Conservation (phyloP, 2,113 vertebrate species). For the Heterochromis multidens region DNA sequence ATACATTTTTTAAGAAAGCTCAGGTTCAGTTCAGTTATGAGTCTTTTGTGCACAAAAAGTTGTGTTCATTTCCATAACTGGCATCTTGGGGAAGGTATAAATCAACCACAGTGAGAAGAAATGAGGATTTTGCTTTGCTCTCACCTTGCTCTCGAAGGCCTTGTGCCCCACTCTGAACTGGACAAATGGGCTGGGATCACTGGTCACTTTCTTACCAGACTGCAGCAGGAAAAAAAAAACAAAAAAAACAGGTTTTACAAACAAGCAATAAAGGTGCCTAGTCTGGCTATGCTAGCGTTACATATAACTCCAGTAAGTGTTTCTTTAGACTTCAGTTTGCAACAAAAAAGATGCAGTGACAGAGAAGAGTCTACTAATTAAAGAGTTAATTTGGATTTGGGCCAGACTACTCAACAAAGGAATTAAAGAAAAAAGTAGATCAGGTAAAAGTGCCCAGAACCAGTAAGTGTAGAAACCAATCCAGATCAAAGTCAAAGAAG, state of each 20-base stretch:
- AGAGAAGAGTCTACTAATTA: neutral
- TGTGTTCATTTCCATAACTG: neutral
- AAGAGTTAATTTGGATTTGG: no score
- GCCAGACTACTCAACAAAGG: neutral
- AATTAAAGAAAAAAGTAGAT: neutral
- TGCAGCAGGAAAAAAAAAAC: constrained; percentile 59
- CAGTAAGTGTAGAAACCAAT: neutral
- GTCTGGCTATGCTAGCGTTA: neutral
- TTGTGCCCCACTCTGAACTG: constrained; percentile 89
- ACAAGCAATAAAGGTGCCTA: neutral
- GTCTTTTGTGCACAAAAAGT: neutral
- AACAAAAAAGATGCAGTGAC: neutral
- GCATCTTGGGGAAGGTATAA: neutral
- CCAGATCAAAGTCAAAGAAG: neutral
- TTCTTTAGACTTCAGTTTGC: neutral
- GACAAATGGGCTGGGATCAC: constrained; percentile 90
- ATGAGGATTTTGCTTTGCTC: neutral
- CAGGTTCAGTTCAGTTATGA: neutral
- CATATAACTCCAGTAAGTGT: neutral
- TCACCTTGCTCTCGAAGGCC: constrained; percentile 90
- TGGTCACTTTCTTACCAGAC: constrained; percentile 93
- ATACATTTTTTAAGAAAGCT: neutral
- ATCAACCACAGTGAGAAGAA: neutral
- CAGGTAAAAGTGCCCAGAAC: neutral
- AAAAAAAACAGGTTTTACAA: neutral